phyloP scores from a whole-genome alignment of 2,888 invertebrate genomes.

The Atherix ibis region DNA sequence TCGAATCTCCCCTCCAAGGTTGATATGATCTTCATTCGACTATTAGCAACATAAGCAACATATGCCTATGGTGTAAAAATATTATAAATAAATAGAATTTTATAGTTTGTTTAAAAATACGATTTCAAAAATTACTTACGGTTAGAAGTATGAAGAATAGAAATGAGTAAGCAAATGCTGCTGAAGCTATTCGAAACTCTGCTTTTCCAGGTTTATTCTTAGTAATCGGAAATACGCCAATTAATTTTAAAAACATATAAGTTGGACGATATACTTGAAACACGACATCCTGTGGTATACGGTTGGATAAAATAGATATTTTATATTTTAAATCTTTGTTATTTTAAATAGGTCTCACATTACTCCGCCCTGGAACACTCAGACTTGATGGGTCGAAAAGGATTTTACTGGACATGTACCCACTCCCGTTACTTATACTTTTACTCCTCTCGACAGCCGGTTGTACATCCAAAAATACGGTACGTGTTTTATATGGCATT shows the following conservation, averaged over 20 bases:
- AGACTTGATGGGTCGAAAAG: too few relatives aligned
- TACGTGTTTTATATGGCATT: too few relatives aligned
- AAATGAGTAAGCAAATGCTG: slow-evolving; percentile 43
- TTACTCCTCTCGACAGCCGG: too few relatives aligned
- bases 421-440: too few relatives aligned
- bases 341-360: too few relatives aligned
- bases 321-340: too few relatives aligned
- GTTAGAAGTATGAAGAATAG: slow-evolving; percentile 35
- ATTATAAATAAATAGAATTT: slow-evolving; percentile 1
- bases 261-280: slow-evolving; percentile 34
- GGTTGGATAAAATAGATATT: too few relatives aligned
- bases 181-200: slow-evolving; percentile 35
- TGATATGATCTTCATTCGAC: slow-evolving; percentile 43
- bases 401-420: too few relatives aligned
- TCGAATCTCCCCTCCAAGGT: slow-evolving; percentile 52
- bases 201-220: slow-evolving; percentile 36
- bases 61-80: slow-evolving; percentile 26
- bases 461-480: slow-evolving; percentile 30
- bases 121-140: slow-evolving; percentile 19
- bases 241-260: slow-evolving; percentile 33
- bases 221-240: slow-evolving; percentile 48
- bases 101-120: too few relatives aligned
- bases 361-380: too few relatives aligned
- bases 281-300: slow-evolving; percentile 31
- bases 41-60: slow-evolving; percentile 43